Percentiles rank a stretch among this genome's conserved stretches.
phyloP scores from a whole-genome alignment of 2,888 invertebrate genomes.

The Zhengitettix transpicula region DNA sequence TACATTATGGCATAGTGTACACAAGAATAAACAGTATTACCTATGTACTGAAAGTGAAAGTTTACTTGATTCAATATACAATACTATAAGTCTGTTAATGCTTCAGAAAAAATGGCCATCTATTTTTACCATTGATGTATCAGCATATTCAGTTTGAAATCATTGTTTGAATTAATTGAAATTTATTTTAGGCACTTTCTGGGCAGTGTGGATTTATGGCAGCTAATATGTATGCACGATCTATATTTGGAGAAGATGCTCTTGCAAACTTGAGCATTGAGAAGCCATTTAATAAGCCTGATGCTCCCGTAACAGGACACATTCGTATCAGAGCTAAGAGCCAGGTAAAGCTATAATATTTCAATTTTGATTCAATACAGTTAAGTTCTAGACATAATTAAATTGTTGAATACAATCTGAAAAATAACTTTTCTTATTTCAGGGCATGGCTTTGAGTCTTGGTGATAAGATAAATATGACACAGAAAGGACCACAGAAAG shows the following conservation, averaged over 20 bases:
- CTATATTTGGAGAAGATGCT: constrained; percentile 97
- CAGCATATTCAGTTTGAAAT: neutral
- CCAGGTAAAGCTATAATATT: constrained; percentile 43
- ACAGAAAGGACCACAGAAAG: constrained; percentile 45
- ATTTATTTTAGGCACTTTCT: constrained; percentile 50
- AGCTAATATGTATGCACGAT: constrained; percentile 96
- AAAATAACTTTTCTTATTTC: constrained; percentile 20
- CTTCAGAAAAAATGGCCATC: too few species aligned
- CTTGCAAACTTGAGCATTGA: constrained; percentile 98
- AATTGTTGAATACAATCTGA: neutral
- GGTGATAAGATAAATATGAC: constrained; percentile 96
- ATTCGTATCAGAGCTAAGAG: constrained; percentile 97
- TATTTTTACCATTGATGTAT: constrained; percentile 1
- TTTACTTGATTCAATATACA: too few species aligned
- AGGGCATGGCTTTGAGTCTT: constrained; percentile 97
- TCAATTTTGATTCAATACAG: constrained; percentile 1
- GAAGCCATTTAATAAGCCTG: constrained; percentile 72
- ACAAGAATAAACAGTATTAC: too few species aligned
- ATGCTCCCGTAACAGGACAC: constrained; percentile 86
- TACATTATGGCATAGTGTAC: too few species aligned
- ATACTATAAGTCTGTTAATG: too few species aligned
- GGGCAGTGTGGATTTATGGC: constrained; percentile 99
- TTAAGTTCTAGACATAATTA: neutral
- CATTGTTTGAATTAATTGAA: constrained; percentile 4
- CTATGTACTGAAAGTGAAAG: too few species aligned